phyloP scores from a whole-genome alignment of 1,140 invertebrate genomes.

The Bemisia tabaci region DNA sequence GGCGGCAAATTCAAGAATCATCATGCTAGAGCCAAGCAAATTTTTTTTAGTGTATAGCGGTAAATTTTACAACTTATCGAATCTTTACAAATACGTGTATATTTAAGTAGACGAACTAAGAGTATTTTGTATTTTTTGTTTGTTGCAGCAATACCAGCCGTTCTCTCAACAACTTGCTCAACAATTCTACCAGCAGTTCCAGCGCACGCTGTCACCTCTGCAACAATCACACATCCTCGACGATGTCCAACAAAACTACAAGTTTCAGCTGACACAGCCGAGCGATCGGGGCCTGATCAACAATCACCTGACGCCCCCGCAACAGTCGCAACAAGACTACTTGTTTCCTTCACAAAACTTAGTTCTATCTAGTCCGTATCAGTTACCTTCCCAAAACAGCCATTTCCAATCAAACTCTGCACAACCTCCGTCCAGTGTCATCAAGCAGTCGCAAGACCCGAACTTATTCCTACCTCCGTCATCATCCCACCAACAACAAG shows the following conservation, averaged over 20 bases:
- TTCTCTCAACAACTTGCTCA: constrained; percentile 16
- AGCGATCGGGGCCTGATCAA: background rate
- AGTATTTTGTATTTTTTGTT: background rate
- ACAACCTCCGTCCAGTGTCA: constrained; percentile 14
- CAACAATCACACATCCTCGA: constrained; percentile 24
- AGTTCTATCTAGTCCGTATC: background rate
- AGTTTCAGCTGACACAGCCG: constrained; percentile 13
- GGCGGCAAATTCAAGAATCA: too few relatives aligned
- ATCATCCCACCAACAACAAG: constrained; percentile 27
- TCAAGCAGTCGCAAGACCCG: constrained; percentile 31
- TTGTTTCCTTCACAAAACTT: constrained; percentile 4
- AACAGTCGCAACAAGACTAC: constrained; percentile 1
- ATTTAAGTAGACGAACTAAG: too few relatives aligned
- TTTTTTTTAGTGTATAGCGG: too few relatives aligned
- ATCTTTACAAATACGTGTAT: too few relatives aligned
- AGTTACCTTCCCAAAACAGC: constrained; percentile 2
- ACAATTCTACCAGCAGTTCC: constrained; percentile 9
- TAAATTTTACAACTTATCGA: too few relatives aligned
- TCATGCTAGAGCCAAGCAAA: too few relatives aligned
- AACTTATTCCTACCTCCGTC: background rate
- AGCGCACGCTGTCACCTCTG: constrained; percentile 20
- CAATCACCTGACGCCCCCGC: background rate
- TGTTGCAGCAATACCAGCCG: background rate
- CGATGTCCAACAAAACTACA: constrained; percentile 23
- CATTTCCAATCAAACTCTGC: constrained; percentile 10